A percentile compares a stretch with the other conserved stretches of the same genome.
phyloP scores from a whole-genome alignment of 2,797 vertebrate genomes.

The Eremophila alpestris region DNA sequence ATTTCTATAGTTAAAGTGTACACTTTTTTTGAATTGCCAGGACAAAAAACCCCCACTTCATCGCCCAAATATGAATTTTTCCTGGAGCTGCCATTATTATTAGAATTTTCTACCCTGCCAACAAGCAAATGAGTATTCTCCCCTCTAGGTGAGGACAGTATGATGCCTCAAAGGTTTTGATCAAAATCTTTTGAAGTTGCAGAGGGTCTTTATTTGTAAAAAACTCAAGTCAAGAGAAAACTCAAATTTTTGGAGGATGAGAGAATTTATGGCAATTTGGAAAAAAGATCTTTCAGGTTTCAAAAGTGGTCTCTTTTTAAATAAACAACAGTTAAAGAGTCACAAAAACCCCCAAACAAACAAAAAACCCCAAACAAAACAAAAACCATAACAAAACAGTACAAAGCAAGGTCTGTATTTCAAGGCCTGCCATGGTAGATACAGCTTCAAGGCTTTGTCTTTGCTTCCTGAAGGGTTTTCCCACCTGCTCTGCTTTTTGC shows the following conservation, averaged over 20 bases:
- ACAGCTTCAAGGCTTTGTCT: background rate
- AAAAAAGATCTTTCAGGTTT: background rate
- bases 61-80: background rate
- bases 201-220: background rate
- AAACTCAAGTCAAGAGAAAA: background rate
- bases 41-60: accelerated
- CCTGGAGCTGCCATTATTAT: background rate
- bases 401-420: background rate
- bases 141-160: background rate
- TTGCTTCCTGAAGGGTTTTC: background rate
- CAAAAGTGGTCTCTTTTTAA: background rate
- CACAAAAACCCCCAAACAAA: background rate
- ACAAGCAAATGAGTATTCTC: background rate
- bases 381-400: background rate
- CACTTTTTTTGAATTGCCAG: background rate
- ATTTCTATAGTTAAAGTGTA: background rate
- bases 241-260: background rate
- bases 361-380: background rate
- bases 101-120: background rate
- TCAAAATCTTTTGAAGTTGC: background rate
- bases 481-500: background rate
- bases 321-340: background rate
- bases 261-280: background rate
- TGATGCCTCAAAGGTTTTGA: background rate
- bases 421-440: background rate